Base-by-base conservation (phyloP, 1,140 invertebrate genomes). In the Hestina assimilis region DNA sequence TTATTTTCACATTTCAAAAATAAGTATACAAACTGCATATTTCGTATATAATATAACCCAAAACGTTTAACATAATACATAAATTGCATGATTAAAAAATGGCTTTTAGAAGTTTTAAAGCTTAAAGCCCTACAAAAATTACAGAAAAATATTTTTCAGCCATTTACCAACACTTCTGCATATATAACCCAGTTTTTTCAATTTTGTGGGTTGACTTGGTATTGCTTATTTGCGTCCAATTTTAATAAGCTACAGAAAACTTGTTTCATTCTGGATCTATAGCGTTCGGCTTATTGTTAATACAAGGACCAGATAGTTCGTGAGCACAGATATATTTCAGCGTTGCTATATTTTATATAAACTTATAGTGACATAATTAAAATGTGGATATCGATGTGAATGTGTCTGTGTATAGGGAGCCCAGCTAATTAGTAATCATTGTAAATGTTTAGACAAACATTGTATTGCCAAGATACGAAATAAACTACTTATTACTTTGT, bases 401-500 rank as follows among this genome's bases (percentile, higher is more conserved):
- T 66, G 40, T 65, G 66, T 29, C 29, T 33, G 33, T 48, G 45
- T 59, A 54, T 59, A 61, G 46, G 53, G 15, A 56, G 29, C 48
- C 38, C 54, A 66, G 58, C 33, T 62, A 55, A 46, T 23, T 58
- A 55, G 48, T 63, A 55, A 61, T 43, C 43, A 29, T 68, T 64
- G 66, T 68, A 60, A 64, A 64, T 56, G 51, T 56, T 56, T 64
- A 56, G 45, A 51, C 56, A 54, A 20, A 41, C 29, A 17, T 52
- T 15, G 20, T 55, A 23, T 11, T 26, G 42, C 15, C 7, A 53
- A 53, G 29, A 15, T 33, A 51, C 3, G 15, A 9, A 31, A 47
- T 33, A 21, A 38, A 17, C 17, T 38, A 38, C 15, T 38, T 38
- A 38, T 17, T 38, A 38, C 33, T 38, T 17, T 17, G 33, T 11